Conservation (phyloP, 2,113 vertebrate genomes). For the Sander lucioperca region DNA sequence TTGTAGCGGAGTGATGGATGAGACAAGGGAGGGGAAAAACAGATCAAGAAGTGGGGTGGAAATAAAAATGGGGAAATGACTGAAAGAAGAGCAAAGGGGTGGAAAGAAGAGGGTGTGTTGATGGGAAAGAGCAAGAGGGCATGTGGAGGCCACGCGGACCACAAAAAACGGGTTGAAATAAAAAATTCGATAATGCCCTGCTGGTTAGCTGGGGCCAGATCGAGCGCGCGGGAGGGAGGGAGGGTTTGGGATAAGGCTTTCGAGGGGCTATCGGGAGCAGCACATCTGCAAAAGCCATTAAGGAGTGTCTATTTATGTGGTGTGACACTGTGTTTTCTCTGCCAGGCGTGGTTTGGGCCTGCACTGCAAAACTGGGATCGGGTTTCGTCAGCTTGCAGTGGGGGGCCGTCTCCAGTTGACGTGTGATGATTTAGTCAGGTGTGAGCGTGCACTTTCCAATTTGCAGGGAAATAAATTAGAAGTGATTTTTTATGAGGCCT, state of each 20-base stretch:
- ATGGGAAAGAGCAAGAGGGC: constrained; percentile 58
- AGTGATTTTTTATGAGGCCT: constrained; percentile 98
- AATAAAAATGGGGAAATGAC: constrained; percentile 15
- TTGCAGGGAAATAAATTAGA: constrained; percentile 99
- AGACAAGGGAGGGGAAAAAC: constrained; percentile 33
- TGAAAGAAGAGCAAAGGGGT: constrained; percentile 16
- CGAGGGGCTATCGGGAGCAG: constrained; percentile 74
- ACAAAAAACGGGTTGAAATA: constrained; percentile 58
- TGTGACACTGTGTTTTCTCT: constrained; percentile 82
- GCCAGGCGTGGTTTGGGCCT: constrained; percentile 90
- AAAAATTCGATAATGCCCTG: constrained; percentile 82
- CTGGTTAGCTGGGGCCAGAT: constrained; percentile 80
- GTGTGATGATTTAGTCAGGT: constrained; percentile 99
- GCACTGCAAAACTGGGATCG: constrained; percentile 96
- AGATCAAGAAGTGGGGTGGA: constrained; percentile 10
- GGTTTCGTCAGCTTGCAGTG: constrained; percentile 95
- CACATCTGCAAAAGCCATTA: constrained; percentile 98
- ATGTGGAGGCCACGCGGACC: constrained; percentile 55
- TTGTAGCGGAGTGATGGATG: constrained; percentile 47
- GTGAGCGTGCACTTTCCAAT: constrained; percentile 99
- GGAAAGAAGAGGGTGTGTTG: constrained; percentile 8
- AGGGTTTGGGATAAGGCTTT: constrained; percentile 41
- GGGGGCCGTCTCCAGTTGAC: constrained; percentile 97
- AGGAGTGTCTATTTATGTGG: constrained; percentile 69
- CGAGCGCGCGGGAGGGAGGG: constrained; percentile 35